Conservation (phyloP, 2,797 vertebrate species). For the Megaceryle alcyon region DNA sequence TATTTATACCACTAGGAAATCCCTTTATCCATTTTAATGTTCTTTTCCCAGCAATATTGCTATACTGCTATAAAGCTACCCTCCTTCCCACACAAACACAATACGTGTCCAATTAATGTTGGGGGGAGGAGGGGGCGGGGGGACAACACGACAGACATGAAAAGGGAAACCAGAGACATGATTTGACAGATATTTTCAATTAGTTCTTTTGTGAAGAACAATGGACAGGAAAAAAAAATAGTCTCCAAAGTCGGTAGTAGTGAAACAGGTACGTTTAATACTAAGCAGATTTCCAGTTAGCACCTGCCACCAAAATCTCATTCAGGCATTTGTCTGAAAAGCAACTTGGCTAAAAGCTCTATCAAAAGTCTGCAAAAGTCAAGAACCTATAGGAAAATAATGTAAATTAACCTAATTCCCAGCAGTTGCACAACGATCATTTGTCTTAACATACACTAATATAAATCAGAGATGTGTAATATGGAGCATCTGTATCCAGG, state of each 20-base stretch:
- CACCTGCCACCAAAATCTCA: conserved; percentile 64
- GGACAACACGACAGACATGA: not conserved
- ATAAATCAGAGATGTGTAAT: not conserved
- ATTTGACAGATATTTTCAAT: conserved; percentile 66
- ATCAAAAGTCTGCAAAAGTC: not conserved
- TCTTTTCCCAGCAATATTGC: conserved; percentile 81
- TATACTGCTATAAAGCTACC: conserved; percentile 72
- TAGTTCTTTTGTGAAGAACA: conserved; percentile 67
- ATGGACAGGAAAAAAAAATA: conserved; percentile 35
- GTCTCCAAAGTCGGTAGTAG: not conserved
- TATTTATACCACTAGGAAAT: conserved; percentile 90
- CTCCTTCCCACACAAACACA: conserved; percentile 79
- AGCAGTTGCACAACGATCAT: not conserved
- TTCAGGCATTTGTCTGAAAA: conserved; percentile 26
- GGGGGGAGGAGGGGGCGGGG: not conserved
- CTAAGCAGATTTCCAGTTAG: conserved; percentile 42
- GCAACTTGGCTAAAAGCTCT: not conserved
- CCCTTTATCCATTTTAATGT: conserved; percentile 88
- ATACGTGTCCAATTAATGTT: conserved; percentile 70
- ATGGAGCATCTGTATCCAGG: not conserved
- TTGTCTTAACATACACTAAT: not conserved
- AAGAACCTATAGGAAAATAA: not conserved
- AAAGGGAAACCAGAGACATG: conserved; percentile 81
- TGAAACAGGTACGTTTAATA: conserved; percentile 4
- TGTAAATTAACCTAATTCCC: not conserved